phyloP scores from a whole-genome alignment of 2,797 vertebrate species.

The Thamnophis elegans region DNA sequence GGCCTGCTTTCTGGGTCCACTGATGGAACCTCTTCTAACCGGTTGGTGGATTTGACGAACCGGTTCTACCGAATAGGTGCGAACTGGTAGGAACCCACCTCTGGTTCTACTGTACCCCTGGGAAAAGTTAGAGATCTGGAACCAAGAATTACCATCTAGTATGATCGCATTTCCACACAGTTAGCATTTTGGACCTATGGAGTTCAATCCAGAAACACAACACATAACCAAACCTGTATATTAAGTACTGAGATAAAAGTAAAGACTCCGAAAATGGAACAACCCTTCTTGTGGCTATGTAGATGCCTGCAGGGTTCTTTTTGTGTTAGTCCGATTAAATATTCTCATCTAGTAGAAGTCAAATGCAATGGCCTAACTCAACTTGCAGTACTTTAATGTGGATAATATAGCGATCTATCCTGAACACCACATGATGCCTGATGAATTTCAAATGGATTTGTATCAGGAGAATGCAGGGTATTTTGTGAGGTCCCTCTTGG shows the following conservation, averaged over 20 bases:
- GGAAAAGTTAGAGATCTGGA: background rate
- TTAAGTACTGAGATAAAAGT: background rate
- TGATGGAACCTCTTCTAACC: no score
- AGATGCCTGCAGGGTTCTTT: conserved; percentile 15
- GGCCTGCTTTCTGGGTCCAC: no score
- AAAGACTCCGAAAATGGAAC: background rate
- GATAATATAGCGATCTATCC: background rate
- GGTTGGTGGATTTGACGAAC: no score
- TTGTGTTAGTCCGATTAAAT: conserved; percentile 7
- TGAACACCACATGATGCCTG: background rate
- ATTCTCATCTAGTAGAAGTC: background rate
- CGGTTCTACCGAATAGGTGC: no score
- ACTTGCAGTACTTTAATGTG: background rate
- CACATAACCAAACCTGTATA: background rate
- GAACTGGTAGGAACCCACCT: no score
- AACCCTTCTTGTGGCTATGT: background rate
- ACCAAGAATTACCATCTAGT: background rate
- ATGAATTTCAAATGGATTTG: conserved; percentile 17
- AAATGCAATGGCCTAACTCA: background rate
- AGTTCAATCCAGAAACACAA: background rate
- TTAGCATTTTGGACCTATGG: background rate
- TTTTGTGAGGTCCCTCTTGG: conserved; percentile 6
- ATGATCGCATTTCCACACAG: background rate
- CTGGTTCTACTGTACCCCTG: background rate
- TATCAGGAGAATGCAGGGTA: background rate